These are phyloP conservation scores for Laupala kohalensis DNA, from an alignment of 1,140 invertebrate genomes.

Conservation along the genomic window DNA sequence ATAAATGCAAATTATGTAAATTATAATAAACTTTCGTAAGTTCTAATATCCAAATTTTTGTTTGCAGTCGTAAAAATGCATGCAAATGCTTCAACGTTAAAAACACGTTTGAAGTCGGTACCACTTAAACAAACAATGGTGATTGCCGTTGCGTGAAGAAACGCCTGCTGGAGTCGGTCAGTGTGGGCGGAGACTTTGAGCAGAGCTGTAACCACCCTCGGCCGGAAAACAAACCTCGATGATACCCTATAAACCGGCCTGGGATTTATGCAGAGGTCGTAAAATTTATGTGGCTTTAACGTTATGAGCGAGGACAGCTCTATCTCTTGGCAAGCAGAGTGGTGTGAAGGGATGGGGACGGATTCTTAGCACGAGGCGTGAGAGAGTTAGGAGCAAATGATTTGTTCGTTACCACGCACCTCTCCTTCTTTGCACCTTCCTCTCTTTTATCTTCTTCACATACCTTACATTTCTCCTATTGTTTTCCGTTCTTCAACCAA, in stretches of 20 bases:
- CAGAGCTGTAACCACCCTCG: not conserved
- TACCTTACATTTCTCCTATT: no score
- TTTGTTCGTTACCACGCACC: not conserved
- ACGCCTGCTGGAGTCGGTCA: no score
- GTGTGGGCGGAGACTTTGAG: no score
- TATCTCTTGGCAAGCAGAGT: not conserved
- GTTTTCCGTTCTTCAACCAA: not conserved
- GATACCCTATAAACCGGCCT: not conserved
- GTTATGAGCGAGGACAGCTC: not conserved
- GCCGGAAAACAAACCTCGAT: not conserved
- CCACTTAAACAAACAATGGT: no score
- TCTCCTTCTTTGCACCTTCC: not conserved
- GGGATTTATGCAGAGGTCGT: conserved; percentile 1
- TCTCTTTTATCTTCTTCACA: not conserved
- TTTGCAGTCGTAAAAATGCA: no score
- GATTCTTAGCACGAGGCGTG: not conserved
- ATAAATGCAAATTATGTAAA: no score
- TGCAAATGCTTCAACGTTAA: no score
- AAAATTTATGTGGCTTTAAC: conserved; percentile 4
- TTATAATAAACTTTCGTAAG: no score
- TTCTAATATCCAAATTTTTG: no score
- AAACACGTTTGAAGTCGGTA: no score
- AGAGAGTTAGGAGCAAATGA: not conserved
- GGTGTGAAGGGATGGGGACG: no score
- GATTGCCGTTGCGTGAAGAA: no score